Evolutionary conservation across 2,888 invertebrate species (phyloP), one percentile per base, ranked within the genome.

Genomic region (Pteria penguin): DNA sequence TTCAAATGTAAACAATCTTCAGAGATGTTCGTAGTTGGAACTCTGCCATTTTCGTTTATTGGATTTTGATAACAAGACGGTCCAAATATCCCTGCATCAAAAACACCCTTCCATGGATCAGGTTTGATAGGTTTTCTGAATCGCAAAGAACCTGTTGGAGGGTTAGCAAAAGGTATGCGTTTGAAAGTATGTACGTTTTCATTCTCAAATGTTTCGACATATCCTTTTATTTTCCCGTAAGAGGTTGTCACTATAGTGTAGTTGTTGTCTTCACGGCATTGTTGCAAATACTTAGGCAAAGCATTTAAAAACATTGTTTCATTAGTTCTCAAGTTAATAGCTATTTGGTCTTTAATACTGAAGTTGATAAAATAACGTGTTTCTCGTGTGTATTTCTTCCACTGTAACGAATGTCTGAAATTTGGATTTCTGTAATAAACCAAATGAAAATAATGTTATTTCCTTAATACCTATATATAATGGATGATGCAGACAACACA

Each of bases 1-100:
- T 84, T 84, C 4, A 87, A 68, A 45, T 80, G 76, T 4, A 87
- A 65, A 61, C 87, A 87, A 58, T 87, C 85, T 61, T 87, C 87
- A 11, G 82, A 82, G n/a, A 73, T 63, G 22, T 76, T 58, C 27
- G 29, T 71, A 63, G 55, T 57, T 8, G 55, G 68, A 22, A 33
- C 22, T 26, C 52, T 11, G 3, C 29, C n/a, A 5, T 45, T 27
- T 4, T 58, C 29, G 33, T 22, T 22, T 22, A 45, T 8, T 29
- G 76, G 72, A 36, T 72, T 32, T 61, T 84, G 84, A 52, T 78
- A 72, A 60, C 84, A 84, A 2, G 81, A 78, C 0, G 81, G 80
- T 11, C 81, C 81, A 65, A 69, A 81, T 18, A 27, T 5, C 0
- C 77, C 75, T 5, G 79, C 78, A 65, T 79, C 29, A 2, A 77